phyloP scores from a whole-genome alignment of 2,113 vertebrate genomes.

The Ciconia boyciana region DNA sequence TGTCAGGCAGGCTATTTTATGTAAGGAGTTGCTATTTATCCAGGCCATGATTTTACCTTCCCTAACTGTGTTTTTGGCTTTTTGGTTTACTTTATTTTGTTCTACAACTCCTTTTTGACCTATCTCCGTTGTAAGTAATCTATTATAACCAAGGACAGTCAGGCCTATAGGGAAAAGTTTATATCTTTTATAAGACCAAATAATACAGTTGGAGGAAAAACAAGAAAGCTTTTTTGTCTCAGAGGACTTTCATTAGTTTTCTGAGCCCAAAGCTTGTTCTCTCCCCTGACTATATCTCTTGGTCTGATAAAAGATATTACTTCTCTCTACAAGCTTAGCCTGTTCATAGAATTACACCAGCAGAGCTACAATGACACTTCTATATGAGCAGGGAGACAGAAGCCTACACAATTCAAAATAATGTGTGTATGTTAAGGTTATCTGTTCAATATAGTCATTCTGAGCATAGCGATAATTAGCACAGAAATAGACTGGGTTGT shows the following conservation, averaged over 20 bases:
- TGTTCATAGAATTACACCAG: background rate
- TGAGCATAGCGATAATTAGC: background rate
- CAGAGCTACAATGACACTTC: background rate
- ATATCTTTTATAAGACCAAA: slow-evolving; percentile 20
- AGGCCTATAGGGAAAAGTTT: background rate
- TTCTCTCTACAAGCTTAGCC: background rate
- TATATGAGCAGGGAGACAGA: background rate
- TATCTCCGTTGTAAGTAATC: background rate
- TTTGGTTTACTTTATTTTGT: background rate
- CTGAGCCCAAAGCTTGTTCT: slow-evolving; percentile 10
- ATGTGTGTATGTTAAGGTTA: background rate
- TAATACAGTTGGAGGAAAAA: slow-evolving; percentile 29
- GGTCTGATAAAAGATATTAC: slow-evolving; percentile 23
- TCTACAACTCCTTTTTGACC: background rate
- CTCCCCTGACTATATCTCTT: background rate
- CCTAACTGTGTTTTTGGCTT: background rate
- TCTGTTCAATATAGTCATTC: background rate
- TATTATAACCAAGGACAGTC: background rate
- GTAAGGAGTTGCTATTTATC: background rate
- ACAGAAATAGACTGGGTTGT: background rate
- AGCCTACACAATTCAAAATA: background rate
- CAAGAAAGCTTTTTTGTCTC: slow-evolving; percentile 20
- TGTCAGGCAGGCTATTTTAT: background rate
- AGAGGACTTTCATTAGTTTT: slow-evolving; percentile 34
- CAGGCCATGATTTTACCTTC: background rate